Evolutionary conservation across 2,888 invertebrate species (phyloP).

Genomic region (Gymnosoma rotundatum): DNA sequence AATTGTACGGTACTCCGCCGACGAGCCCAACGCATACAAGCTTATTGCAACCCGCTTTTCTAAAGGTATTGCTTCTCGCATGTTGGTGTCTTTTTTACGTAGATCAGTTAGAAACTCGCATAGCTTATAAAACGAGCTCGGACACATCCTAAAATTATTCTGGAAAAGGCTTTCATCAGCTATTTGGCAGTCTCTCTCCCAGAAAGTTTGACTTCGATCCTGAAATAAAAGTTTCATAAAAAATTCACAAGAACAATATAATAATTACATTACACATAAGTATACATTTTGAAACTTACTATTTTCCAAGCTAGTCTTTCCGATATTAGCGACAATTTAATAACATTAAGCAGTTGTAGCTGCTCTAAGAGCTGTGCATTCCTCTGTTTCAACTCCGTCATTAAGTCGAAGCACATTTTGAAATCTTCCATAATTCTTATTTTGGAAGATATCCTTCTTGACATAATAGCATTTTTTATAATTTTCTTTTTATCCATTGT

Average conservation of each 20-base stretch:
- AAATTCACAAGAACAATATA: background rate
- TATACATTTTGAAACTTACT: background rate
- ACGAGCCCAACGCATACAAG: slow-evolving; percentile 42
- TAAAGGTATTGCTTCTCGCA: slow-evolving; percentile 38
- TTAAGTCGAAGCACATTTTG: too few relatives aligned
- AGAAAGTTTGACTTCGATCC: background rate
- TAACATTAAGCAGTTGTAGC: background rate
- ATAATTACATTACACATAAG: background rate
- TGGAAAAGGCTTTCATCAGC: slow-evolving; percentile 43
- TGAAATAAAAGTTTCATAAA: background rate
- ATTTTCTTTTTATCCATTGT: too few relatives aligned
- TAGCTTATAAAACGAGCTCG: slow-evolving; percentile 28
- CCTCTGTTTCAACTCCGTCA: too few relatives aligned
- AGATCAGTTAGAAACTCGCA: slow-evolving; percentile 29
- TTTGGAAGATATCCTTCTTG: too few relatives aligned
- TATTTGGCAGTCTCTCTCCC: slow-evolving; percentile 39
- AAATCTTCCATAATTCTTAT: too few relatives aligned
- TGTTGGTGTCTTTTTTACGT: slow-evolving; percentile 1
- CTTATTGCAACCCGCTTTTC: slow-evolving; percentile 19
- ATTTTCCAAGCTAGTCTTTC: slow-evolving; percentile 6
- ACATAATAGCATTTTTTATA: too few relatives aligned
- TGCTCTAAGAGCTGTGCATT: slow-evolving; percentile 13
- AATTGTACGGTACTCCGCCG: slow-evolving; percentile 34
- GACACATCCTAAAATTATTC: slow-evolving; percentile 33
- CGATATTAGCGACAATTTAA: background rate